Percentiles rank a stretch among this genome's conserved stretches.
These are phyloP conservation scores for Drosophila vallismaia DNA, from an alignment of 2,888 invertebrate genomes.

Conservation along the genomic window DNA sequence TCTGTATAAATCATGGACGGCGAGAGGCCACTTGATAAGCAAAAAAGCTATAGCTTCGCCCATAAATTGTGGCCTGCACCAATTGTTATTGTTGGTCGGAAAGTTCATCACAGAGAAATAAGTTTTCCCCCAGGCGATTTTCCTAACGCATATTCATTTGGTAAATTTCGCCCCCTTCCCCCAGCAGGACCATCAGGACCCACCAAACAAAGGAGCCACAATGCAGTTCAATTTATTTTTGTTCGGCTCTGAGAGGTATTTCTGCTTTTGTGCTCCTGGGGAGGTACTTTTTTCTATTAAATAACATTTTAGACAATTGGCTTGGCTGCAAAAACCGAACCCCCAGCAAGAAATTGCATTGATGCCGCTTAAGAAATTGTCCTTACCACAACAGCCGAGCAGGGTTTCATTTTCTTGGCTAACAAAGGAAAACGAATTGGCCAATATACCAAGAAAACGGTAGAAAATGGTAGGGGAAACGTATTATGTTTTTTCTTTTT, in stretches of 20 bases:
- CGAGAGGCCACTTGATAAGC: constrained; percentile 39
- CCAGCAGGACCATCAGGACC: not conserved
- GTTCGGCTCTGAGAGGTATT: constrained; percentile 9
- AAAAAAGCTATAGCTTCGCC: constrained; percentile 6
- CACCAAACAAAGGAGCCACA: constrained; percentile 54
- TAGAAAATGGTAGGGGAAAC: not conserved
- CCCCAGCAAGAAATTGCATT: constrained; percentile 37
- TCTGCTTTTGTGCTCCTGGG: constrained; percentile 52
- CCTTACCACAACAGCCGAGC: constrained; percentile 41
- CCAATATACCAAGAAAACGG: constrained; percentile 32
- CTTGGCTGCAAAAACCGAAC: constrained; percentile 20
- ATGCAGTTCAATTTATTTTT: constrained; percentile 71
- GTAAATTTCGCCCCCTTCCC: constrained; percentile 62
- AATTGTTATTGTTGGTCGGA: constrained; percentile 62
- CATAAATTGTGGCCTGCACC: constrained; percentile 63
- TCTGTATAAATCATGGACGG: constrained; percentile 59
- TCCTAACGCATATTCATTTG: constrained; percentile 70
- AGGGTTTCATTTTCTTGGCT: constrained; percentile 21
- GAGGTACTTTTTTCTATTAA: constrained; percentile 62
- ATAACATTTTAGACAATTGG: constrained; percentile 72
- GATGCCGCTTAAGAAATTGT: constrained; percentile 51
- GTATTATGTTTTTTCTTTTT: too few species aligned
- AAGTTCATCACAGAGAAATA: constrained; percentile 24
- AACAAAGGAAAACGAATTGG: constrained; percentile 43
- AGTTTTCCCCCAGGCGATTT: constrained; percentile 19